Evolutionary conservation across 2,797 vertebrate genomes (phyloP).

Genomic region (Rhinoraja longicauda): DNA sequence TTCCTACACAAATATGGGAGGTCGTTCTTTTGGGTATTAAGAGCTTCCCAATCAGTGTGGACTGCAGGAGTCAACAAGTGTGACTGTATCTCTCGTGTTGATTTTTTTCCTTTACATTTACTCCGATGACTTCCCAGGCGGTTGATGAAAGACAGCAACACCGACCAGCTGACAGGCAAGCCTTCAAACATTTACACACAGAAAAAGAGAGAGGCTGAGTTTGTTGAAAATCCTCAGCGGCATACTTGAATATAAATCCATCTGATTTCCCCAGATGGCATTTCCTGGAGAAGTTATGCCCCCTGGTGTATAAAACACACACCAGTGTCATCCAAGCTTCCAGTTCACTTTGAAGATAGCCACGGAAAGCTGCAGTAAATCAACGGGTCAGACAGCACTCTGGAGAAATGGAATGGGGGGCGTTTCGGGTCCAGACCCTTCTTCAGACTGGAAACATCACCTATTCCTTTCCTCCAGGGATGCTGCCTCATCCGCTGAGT

Average conservation of each 20-base stretch:
- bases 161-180: neutral
- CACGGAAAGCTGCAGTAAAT: too few relatives aligned
- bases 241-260: neutral
- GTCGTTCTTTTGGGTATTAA: too few relatives aligned
- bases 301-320: neutral
- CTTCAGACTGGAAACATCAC: too few relatives aligned
- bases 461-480: too few relatives aligned
- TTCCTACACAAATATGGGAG: too few relatives aligned
- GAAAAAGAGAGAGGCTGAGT: neutral
- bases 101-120: neutral
- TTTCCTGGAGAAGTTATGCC: constrained; percentile 21
- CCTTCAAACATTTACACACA: constrained; percentile 18
- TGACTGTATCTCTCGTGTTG: neutral
- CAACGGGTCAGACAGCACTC: too few relatives aligned
- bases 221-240: neutral
- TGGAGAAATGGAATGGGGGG: too few relatives aligned
- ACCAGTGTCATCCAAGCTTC: neutral
- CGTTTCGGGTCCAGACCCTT: too few relatives aligned
- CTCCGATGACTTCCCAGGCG: neutral
- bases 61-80: neutral
- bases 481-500: too few relatives aligned
- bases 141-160: neutral
- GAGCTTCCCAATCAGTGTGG: neutral
- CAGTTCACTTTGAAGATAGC: too few relatives aligned
- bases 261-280: neutral